A percentile compares a stretch with the other conserved stretches of the same genome.
phyloP scores from a whole-genome alignment of 2,888 invertebrate genomes.

The Alviniconcha strummeri region DNA sequence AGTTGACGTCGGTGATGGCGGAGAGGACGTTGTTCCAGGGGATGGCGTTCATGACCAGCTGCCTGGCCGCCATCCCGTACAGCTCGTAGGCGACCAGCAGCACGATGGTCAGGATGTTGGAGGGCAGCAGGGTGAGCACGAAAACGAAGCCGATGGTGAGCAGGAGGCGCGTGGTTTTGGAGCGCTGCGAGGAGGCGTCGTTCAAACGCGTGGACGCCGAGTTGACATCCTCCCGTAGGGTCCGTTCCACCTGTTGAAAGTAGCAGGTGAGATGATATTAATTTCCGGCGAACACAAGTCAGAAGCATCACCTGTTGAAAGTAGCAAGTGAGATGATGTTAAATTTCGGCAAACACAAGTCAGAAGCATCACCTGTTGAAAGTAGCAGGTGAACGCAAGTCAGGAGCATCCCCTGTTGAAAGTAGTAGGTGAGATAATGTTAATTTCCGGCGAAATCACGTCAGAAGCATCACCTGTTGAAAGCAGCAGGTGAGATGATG shows the following conservation, averaged over 20 bases:
- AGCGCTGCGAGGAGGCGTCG: slow-evolving; percentile 38
- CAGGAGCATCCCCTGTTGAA: too few relatives aligned
- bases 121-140: slow-evolving; percentile 51
- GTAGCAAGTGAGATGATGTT: too few relatives aligned
- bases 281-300: too few relatives aligned
- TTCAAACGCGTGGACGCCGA: slow-evolving; percentile 45
- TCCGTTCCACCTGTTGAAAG: slow-evolving; percentile 24
- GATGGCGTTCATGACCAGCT: slow-evolving; percentile 36
- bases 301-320: too few relatives aligned
- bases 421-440: too few relatives aligned
- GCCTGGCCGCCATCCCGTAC: slow-evolving; percentile 32
- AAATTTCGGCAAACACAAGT: too few relatives aligned
- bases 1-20: slow-evolving; percentile 55
- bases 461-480: too few relatives aligned
- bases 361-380: too few relatives aligned
- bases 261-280: too few relatives aligned
- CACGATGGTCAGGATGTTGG: slow-evolving; percentile 48
- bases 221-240: slow-evolving; percentile 37
- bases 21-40: slow-evolving; percentile 48
- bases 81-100: slow-evolving; percentile 37
- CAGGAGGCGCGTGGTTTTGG: slow-evolving; percentile 59
- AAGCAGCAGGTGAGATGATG: too few relatives aligned
- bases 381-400: too few relatives aligned
- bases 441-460: too few relatives aligned
- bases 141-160: slow-evolving; percentile 56